These are phyloP conservation scores for Ifrita kowaldi DNA, from an alignment of 2,113 vertebrate species.

Conservation along the genomic window DNA sequence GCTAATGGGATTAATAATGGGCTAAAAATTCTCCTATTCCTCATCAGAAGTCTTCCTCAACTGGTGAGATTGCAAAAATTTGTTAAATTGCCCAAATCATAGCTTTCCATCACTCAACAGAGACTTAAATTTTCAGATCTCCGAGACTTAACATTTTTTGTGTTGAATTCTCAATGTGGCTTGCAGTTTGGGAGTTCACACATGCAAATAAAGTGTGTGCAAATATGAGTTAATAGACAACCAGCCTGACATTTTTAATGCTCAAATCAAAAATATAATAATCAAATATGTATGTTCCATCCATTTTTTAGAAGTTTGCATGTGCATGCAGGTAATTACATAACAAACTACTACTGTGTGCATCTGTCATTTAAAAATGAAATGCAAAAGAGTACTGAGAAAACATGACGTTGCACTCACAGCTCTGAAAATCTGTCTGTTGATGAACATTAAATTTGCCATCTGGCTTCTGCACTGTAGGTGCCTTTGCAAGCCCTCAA, in stretches of 20 bases:
- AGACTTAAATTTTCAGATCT: neutral
- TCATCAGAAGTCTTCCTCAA: neutral
- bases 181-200: neutral
- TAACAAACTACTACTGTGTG: neutral
- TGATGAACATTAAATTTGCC: neutral
- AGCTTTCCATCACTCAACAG: neutral
- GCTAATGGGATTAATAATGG: neutral
- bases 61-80: neutral
- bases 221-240: neutral
- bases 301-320: neutral
- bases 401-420: neutral
- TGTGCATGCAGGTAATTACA: neutral
- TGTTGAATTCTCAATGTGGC: neutral
- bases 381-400: neutral
- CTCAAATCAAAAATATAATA: neutral
- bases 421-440: neutral
- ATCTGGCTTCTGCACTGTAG: neutral
- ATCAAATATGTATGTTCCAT: neutral
- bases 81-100: too few species aligned
- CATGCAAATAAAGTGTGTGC: neutral
- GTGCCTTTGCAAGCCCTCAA: neutral
- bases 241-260: neutral
- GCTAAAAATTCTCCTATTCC: neutral
- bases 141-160: neutral
- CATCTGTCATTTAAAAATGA: neutral